Percentiles rank a stretch among this genome's conserved stretches.
phyloP scores from a whole-genome alignment of 1,140 invertebrate genomes.

The Hylyphantes graminicola region DNA sequence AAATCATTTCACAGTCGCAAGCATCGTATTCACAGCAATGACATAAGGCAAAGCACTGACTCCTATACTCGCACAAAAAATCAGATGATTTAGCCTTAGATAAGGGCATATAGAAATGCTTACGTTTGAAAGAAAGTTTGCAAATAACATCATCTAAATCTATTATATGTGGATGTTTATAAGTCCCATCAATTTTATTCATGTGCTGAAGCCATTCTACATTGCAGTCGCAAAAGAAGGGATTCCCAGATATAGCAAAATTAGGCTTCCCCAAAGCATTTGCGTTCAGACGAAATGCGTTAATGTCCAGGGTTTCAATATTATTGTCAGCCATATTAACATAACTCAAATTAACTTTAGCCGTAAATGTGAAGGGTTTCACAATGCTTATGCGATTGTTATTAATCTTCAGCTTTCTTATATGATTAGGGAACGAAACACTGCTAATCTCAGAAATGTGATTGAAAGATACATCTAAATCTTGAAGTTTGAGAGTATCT shows the following conservation, averaged over 20 bases:
- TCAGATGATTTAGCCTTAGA: conserved; percentile 82
- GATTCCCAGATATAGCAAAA: conserved; percentile 88
- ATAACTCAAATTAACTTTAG: conserved; percentile 81
- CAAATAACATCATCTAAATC: conserved; percentile 88
- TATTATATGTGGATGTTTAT: conserved; percentile 86
- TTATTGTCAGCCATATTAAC: conserved; percentile 91
- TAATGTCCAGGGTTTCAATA: conserved; percentile 83
- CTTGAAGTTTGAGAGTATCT: conserved; percentile 71
- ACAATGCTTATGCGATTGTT: conserved; percentile 83
- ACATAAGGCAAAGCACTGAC: conserved; percentile 91
- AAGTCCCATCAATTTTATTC: conserved; percentile 73
- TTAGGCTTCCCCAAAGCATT: conserved; percentile 72
- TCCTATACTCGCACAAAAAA: conserved; percentile 90
- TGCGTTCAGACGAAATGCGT: conserved; percentile 76
- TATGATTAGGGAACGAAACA: conserved; percentile 78
- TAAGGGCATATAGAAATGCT: conserved; percentile 46
- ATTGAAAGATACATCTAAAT: conserved; percentile 84
- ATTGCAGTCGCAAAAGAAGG: conserved; percentile 89
- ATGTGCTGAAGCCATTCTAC: conserved; percentile 92
- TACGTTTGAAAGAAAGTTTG: conserved; percentile 64
- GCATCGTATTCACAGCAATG: conserved; percentile 95
- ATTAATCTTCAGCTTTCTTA: conserved; percentile 82
- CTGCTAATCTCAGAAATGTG: conserved; percentile 79
- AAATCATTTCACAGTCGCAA: conserved; percentile 95
- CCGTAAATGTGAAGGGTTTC: conserved; percentile 83